Base-by-base conservation (phyloP, 2,888 invertebrate genomes). In the Rhagonycha lutea region DNA sequence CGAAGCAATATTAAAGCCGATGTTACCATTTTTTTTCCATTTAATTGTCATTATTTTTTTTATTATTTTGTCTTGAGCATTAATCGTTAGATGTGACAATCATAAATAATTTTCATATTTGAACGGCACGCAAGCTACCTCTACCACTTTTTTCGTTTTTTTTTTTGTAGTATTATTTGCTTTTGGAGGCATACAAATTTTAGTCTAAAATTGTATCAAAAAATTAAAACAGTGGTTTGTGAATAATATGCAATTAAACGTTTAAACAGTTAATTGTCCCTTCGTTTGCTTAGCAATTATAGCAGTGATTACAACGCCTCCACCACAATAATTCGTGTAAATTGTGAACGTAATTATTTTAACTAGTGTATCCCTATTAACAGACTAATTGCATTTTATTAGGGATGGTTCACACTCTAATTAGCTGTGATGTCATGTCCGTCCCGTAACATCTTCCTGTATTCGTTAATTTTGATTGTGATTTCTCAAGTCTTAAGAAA, bases 321-420 rank as follows among this genome's bases (percentile, higher is more conserved):
- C 85, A 82, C 82, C 80, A 83, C 85, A 85, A 85, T 86, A 85
- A 85, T 83, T 83, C 83, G 86, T 86, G 87, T 86, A 86, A 87
- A 87, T 86, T 85, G 85, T 85, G 83, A 82, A 81, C 80, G 85
- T 87, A 87, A 87, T 87, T 87, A 88, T 86, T 86, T 87, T 87
- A 88, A 88, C 86, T 87, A 86, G 85, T 86, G 87, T 88, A 87
- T 88, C 87, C 87, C 87, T 88, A 88, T 87, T 88, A 88, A 87
- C 86, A 85, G 84, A 84, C 86, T 88, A 87, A 87, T 88, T 88
- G 86, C 85, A 85, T 85, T 86, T 86, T 84, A 86, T 87, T 86
- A 87, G 86, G 85, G 79, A 81, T 75, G 82, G 85, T 86, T 86
- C 87, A 87, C 87, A 87, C 87, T 85, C 84, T 85, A 87, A 88